These are phyloP conservation scores for Lathronympha strigana DNA, from an alignment of 2,888 invertebrate genomes.

Conservation along the genomic window DNA sequence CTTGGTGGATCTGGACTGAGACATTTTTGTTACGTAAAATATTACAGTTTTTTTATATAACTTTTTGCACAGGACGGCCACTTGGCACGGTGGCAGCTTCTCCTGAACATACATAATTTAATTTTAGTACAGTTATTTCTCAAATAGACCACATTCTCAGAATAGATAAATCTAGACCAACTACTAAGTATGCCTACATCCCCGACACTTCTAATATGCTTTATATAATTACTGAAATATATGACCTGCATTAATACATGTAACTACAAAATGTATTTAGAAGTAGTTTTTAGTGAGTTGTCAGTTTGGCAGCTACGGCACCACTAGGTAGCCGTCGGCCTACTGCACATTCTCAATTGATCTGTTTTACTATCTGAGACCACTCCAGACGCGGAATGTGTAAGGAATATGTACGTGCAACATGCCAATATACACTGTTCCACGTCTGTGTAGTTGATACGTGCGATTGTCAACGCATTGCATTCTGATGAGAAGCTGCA, in stretches of 20 bases:
- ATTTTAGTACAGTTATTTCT: background rate
- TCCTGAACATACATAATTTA: background rate
- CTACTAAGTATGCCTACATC: background rate
- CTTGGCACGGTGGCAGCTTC: background rate
- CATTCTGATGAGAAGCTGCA: background rate
- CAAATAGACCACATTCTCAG: background rate
- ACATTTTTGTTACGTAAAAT: background rate
- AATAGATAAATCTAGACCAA: background rate
- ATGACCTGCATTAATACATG: background rate
- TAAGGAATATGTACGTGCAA: too few species aligned
- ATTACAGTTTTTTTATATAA: background rate
- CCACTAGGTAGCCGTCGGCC: background rate
- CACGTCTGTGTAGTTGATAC: too few species aligned
- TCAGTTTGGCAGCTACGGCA: background rate
- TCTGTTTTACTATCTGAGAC: background rate
- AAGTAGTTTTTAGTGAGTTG: conserved; percentile 4
- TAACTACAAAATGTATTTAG: background rate
- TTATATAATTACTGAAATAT: background rate
- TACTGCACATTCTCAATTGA: conserved; percentile 22
- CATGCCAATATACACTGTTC: too few species aligned
- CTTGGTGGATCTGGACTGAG: conserved; percentile 3
- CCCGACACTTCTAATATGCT: background rate
- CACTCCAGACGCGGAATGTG: background rate
- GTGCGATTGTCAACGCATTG: too few species aligned
- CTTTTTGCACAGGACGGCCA: background rate